Percentiles rank a stretch among this genome's conserved stretches.
phyloP scores from a whole-genome alignment of 2,888 invertebrate genomes.

The Melitaea athalia region DNA sequence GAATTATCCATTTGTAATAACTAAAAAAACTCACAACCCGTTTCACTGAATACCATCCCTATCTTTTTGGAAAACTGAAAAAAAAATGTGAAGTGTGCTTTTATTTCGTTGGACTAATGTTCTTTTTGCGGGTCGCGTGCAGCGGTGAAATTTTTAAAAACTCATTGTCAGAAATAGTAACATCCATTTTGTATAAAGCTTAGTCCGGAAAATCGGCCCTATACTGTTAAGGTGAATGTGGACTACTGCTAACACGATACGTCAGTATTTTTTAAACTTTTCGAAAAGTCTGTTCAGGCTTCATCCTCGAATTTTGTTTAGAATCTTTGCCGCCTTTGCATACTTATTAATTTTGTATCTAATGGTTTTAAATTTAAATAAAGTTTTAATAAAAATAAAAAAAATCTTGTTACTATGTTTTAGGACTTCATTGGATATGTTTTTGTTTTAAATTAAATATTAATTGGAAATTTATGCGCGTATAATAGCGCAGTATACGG shows the following conservation, averaged over 20 bases:
- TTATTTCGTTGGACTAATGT: constrained; percentile 20
- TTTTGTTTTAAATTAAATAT: too few relatives aligned
- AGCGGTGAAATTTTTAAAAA: constrained; percentile 32
- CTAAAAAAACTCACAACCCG: background rate
- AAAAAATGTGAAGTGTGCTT: constrained; percentile 15
- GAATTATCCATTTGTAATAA: background rate
- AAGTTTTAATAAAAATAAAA: too few relatives aligned
- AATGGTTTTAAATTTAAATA: too few relatives aligned
- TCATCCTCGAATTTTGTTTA: background rate
- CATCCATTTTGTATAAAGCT: constrained; percentile 18
- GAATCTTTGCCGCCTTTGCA: background rate
- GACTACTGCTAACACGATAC: background rate
- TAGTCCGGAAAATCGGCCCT: constrained; percentile 16
- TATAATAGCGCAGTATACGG: too few relatives aligned
- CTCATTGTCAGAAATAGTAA: constrained; percentile 30
- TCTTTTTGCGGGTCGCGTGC: constrained; percentile 20
- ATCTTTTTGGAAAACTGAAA: constrained; percentile 15
- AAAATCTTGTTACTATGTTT: too few relatives aligned
- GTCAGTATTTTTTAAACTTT: background rate
- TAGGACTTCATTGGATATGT: too few relatives aligned
- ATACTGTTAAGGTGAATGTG: background rate
- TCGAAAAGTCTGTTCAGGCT: background rate
- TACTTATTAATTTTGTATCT: too few relatives aligned
- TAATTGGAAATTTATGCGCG: too few relatives aligned
- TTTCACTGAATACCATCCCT: constrained; percentile 16